Percentiles rank a stretch among this genome's conserved stretches.
Conservation (phyloP, 1,140 invertebrate genomes). For the Drosophila sproati region DNA sequence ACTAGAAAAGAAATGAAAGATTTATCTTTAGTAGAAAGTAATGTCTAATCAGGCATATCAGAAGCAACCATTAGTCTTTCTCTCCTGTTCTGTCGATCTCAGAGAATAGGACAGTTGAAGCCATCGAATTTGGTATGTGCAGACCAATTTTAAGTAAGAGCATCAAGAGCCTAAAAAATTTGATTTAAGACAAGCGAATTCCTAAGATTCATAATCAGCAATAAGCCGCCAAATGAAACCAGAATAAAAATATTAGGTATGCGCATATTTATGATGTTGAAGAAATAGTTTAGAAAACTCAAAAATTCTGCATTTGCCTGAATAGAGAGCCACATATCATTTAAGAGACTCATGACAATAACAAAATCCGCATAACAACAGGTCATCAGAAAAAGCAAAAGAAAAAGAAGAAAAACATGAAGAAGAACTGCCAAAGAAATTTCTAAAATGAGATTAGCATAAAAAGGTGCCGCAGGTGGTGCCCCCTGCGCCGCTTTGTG, state of each 20-base stretch:
- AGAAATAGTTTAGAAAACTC: constrained; percentile 29
- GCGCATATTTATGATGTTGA: constrained; percentile 46
- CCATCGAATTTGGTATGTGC: no score
- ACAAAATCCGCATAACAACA: constrained; percentile 58
- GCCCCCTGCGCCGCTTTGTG: background rate
- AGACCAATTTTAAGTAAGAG: no score
- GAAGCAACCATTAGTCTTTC: no score
- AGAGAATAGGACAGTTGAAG: no score
- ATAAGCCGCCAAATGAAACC: constrained; percentile 9
- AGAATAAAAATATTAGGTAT: constrained; percentile 26
- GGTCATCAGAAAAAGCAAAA: constrained; percentile 4
- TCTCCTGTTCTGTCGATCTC: no score
- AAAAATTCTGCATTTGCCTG: constrained; percentile 7
- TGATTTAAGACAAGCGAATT: background rate
- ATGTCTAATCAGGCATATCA: no score
- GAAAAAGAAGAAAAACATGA: constrained; percentile 11
- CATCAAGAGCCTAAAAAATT: background rate
- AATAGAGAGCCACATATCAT: constrained; percentile 30
- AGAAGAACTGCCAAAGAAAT: constrained; percentile 35
- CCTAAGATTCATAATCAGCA: background rate
- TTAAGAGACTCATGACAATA: constrained; percentile 23
- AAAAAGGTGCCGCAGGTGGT: constrained; percentile 55
- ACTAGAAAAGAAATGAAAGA: no score
- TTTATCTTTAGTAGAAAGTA: no score
- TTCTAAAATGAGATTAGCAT: constrained; percentile 62